These are phyloP conservation scores for Meiosimyza decipiens DNA, from an alignment of 2,888 invertebrate genomes.

Conservation along the genomic window DNA sequence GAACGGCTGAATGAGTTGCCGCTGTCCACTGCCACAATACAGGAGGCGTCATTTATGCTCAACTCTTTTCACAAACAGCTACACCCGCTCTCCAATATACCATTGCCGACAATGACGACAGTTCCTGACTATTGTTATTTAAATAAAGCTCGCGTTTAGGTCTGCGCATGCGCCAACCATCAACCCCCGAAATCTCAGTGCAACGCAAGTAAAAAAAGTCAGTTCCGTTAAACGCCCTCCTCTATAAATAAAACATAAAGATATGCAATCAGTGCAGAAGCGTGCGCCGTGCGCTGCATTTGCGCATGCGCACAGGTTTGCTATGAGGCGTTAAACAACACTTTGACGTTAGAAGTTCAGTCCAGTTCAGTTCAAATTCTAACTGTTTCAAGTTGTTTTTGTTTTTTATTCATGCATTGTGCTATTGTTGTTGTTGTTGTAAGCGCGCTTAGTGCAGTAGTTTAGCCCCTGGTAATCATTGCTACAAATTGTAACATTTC, in stretches of 20 bases:
- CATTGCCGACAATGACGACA: neutral
- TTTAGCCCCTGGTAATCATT: conserved; percentile 18
- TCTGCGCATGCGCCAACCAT: neutral
- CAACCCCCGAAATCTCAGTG: neutral
- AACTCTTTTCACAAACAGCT: neutral
- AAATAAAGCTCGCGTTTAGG: neutral
- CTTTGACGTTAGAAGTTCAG: conserved; percentile 26
- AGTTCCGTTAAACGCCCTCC: conserved; percentile 27
- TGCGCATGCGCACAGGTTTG: conserved; percentile 26
- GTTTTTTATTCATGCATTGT: neutral
- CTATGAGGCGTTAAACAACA: conserved; percentile 26
- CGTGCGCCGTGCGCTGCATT: conserved; percentile 21
- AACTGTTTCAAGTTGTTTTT: conserved; percentile 26
- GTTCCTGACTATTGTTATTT: conserved; percentile 10
- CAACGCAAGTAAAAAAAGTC: no score
- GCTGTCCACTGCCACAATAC: conserved; percentile 13
- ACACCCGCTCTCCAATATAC: neutral
- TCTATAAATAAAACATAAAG: conserved; percentile 44
- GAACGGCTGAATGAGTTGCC: neutral
- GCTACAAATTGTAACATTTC: conserved; percentile 31
- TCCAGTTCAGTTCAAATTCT: conserved; percentile 18
- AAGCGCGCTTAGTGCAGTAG: neutral
- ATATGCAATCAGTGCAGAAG: conserved; percentile 48
- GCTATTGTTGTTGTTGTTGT: conserved; percentile 12
- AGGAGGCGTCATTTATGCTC: conserved; percentile 6